Evolutionary conservation across 2,113 vertebrate genomes (phyloP).

Genomic region (Mugil cephalus): DNA sequence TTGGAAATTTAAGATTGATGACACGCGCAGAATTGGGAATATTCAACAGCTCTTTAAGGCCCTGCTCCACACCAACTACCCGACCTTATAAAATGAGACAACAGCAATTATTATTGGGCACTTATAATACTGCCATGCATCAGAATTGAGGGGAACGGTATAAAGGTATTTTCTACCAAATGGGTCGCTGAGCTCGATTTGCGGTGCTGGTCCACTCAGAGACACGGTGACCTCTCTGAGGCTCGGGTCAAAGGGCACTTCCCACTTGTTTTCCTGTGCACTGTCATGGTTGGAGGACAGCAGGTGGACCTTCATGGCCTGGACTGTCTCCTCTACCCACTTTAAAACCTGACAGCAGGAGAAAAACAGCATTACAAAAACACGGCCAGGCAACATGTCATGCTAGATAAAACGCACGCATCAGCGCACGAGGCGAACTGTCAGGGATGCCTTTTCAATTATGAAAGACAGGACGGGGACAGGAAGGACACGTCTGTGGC

Average conservation of each 20-base stretch:
- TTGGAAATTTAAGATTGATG: conserved; percentile 89
- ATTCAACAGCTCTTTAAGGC: conserved; percentile 90
- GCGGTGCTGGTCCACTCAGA: conserved; percentile 90
- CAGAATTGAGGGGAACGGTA: background rate
- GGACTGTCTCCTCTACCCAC: conserved; percentile 95
- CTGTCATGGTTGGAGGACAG: conserved; percentile 90
- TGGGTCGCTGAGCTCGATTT: conserved; percentile 88
- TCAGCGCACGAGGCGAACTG: conserved; percentile 25
- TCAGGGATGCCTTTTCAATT: conserved; percentile 12
- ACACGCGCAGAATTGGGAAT: conserved; percentile 94
- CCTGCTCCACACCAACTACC: conserved; percentile 84
- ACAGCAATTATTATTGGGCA: background rate
- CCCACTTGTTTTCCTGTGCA: conserved; percentile 87
- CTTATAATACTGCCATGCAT: background rate
- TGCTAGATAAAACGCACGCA: background rate
- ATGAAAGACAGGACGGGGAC: conserved; percentile 29
- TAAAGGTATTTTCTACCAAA: conserved; percentile 80
- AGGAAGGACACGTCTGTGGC: conserved; percentile 42
- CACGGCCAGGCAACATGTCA: background rate
- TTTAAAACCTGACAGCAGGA: conserved; percentile 87
- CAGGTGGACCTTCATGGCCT: conserved; percentile 92
- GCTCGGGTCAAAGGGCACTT: conserved; percentile 90
- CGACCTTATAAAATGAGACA: conserved; percentile 81
- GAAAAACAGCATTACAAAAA: conserved; percentile 11
- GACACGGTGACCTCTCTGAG: conserved; percentile 94